Percentiles rank a stretch among this genome's conserved stretches.
Conservation (phyloP, 2,888 invertebrate species). For the Lepeophtheirus nordmannii region DNA sequence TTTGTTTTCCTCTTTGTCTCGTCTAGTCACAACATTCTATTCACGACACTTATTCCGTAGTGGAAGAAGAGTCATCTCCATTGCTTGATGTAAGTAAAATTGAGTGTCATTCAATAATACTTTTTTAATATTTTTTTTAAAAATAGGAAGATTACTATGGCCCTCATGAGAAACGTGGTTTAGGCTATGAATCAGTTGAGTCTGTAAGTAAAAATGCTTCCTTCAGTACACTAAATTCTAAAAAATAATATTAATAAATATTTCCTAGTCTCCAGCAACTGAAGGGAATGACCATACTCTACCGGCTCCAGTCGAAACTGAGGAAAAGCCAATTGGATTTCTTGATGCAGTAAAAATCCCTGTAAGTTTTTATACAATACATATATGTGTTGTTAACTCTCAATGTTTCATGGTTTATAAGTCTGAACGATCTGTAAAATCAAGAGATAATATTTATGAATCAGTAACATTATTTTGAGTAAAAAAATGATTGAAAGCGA, state of each 20-base stretch:
- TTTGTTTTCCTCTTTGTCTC: too few relatives aligned
- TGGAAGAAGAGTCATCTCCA: conserved; percentile 1
- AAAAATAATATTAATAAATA: too few relatives aligned
- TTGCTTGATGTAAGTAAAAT: not conserved
- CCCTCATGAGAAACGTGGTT: not conserved
- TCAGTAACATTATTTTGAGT: not conserved
- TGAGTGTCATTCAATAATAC: not conserved
- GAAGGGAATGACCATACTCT: too few relatives aligned
- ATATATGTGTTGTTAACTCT: too few relatives aligned
- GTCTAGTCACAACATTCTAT: too few relatives aligned
- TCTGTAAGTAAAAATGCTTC: not conserved
- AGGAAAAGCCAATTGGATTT: conserved; percentile 52
- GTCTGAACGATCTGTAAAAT: too few relatives aligned
- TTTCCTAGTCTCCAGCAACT: too few relatives aligned
- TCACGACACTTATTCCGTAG: not conserved
- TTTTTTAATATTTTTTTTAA: not conserved
- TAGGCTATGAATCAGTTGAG: not conserved
- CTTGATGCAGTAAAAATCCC: conserved; percentile 64
- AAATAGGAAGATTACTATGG: not conserved
- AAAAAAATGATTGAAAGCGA: not conserved
- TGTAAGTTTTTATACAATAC: conserved; percentile 36
- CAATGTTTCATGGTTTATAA: too few relatives aligned
- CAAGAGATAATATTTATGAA: too few relatives aligned
- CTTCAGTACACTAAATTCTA: too few relatives aligned
- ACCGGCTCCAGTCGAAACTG: conserved; percentile 19